Base-by-base conservation (phyloP, 2,888 invertebrate species). In the Melolontha melolontha region DNA sequence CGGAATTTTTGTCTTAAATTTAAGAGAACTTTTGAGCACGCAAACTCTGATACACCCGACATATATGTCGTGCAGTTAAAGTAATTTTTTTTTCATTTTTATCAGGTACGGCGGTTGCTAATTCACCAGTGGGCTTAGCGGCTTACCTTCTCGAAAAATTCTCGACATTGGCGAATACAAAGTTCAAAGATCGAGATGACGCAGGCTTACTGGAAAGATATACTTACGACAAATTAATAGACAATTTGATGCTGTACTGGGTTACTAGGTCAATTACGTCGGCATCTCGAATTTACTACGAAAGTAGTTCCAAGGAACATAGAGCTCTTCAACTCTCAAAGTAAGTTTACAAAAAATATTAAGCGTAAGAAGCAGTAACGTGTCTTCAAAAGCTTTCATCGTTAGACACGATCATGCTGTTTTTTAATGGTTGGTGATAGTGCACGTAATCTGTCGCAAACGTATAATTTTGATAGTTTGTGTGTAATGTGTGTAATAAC, bases 91-190 rank as follows among this genome's bases (percentile, higher is more conserved):
- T n/a, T n/a, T n/a, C n/a, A n/a, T n/a, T 82, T 83, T 22, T 22
- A 22, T 0, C 75, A 91, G 92, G 93, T 14, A 84, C 88, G 0
- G 91, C 85, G 0, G 80, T 96, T 39, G 84, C 87, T 14, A 91
- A 93, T 74, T 92, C 92, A 0, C 97, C 97, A 0, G 88, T 91
- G 0, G 96, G 95, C 0, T 82, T 97, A 67, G 95, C 95, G 0
- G 93, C 93, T 0, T 97, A 96, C 77, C 92, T 97, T 63, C 82
- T 97, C 8, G 96, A 97, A 77, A 96, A 96, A 80, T 96, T 95
- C 84, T 90, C 91, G 10, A 88, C 90, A 0, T 91, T 93, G 91
- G 93, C 92, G 0, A 86, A 90, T 79, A 78, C 79, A 0, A 79
- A 82, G 0, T 85, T 85, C 79, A 82, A 81, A 55, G 76, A 82